These are phyloP conservation scores for silkworm (Bombyx mori) DNA, from an alignment of 1,140 invertebrate species.

Conservation along the genomic window ASM3026992v2 NC_085123.1:9335501-9336000, in stretches of 20 bases:
- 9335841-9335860: no score
- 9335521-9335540: no score
- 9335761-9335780: conserved; percentile 91
- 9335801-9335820: conserved; percentile 73
- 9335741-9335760: conserved; percentile 97
- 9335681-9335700: conserved; percentile 86
- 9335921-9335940: no score
- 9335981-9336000: no score
- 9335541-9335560: no score
- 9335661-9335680: conserved; percentile 84
- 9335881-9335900: no score
- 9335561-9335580: background rate
- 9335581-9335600: background rate
- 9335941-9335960: no score
- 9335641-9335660: conserved; percentile 94
- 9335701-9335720: conserved; percentile 91
- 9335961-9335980: no score
- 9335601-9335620: conserved; percentile 37
- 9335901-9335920: no score
- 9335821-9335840: no score
- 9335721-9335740: conserved; percentile 93
- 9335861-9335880: no score
- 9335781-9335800: conserved; percentile 93
- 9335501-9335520: no score
- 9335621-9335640: conserved; percentile 90